Evolutionary conservation across 2,888 invertebrate species (phyloP).

Genomic region (Lepidochitona cinerea): DNA sequence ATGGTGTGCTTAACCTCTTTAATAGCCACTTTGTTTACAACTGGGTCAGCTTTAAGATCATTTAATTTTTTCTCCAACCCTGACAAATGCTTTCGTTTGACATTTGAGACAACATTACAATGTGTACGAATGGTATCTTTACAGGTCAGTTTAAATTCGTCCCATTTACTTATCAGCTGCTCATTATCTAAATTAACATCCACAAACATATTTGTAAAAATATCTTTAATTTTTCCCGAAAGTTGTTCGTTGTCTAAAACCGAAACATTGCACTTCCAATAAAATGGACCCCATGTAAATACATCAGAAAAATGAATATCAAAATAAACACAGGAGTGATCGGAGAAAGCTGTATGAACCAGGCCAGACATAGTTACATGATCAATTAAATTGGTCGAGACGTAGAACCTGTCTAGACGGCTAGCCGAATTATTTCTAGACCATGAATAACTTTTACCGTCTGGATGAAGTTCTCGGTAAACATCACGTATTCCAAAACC

Average conservation of each 20-base stretch:
- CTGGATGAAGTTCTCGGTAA: slow-evolving; percentile 16
- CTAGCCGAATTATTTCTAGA: neutral
- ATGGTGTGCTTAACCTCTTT: neutral
- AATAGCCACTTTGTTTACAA: neutral
- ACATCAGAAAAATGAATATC: neutral
- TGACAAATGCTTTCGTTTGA: neutral
- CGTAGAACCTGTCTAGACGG: neutral
- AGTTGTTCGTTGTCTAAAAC: neutral
- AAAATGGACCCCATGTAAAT: neutral
- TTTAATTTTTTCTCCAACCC: neutral
- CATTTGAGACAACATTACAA: neutral
- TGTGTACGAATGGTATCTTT: neutral
- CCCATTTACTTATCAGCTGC: neutral
- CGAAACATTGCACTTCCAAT: neutral
- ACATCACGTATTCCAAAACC: slow-evolving; percentile 18
- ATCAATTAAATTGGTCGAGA: neutral
- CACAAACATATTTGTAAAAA: neutral
- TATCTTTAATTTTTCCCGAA: neutral
- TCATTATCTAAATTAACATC: neutral
- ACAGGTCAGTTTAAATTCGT: neutral
- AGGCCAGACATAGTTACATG: neutral
- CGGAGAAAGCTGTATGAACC: neutral
- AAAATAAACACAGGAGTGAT: neutral
- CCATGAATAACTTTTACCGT: neutral
- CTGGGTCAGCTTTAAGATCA: neutral